Evolutionary conservation across 2,113 vertebrate species (phyloP).

Genomic region (Stegostoma tigrinum): DNA sequence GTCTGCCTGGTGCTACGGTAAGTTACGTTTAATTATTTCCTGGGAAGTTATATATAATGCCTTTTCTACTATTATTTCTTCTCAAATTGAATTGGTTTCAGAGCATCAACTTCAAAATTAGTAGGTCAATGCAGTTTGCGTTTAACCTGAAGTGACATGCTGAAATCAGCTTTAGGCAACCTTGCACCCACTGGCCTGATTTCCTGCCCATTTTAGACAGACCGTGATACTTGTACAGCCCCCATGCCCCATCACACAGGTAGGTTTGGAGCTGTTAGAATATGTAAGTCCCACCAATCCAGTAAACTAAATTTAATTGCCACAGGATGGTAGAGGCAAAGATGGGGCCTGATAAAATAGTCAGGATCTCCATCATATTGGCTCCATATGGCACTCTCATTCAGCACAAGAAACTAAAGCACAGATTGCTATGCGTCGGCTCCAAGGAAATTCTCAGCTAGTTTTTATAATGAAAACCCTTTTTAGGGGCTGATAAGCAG

Average conservation of each 20-base stretch:
- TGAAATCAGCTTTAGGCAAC: background rate
- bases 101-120: background rate
- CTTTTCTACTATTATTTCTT: background rate
- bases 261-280: background rate
- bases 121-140: background rate
- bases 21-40: slow-evolving; percentile 11
- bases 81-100: background rate
- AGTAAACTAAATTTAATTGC: background rate
- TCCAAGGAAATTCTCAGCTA: background rate
- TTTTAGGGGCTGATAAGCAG: no score
- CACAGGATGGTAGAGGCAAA: background rate
- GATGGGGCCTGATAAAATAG: background rate
- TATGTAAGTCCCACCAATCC: background rate
- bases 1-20: slow-evolving; percentile 66
- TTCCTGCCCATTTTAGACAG: background rate
- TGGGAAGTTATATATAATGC: background rate
- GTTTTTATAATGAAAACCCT: background rate
- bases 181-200: background rate
- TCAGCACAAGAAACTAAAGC: background rate
- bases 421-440: background rate
- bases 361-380: background rate
- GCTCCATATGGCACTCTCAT: background rate
- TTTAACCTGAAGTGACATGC: background rate
- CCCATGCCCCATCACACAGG: background rate
- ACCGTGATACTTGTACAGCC: background rate